phyloP scores from a whole-genome alignment of 2,888 invertebrate species.

The Enchytraeus crypticus region DNA sequence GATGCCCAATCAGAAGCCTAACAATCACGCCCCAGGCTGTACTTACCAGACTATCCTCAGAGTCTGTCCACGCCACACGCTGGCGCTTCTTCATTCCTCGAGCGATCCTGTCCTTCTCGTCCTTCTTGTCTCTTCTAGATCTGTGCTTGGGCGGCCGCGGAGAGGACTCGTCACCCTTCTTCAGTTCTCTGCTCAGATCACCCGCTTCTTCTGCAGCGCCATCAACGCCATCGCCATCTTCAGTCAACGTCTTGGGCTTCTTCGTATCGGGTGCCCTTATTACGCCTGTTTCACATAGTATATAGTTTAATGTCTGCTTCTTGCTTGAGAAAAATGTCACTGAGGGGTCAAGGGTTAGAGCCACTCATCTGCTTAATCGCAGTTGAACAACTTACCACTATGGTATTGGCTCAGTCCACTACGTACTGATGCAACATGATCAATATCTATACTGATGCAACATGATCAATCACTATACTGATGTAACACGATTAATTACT shows the following conservation, averaged over 20 bases:
- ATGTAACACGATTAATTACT: too few species aligned
- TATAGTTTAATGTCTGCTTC: neutral
- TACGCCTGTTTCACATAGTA: neutral
- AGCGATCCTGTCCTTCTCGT: conserved; percentile 60
- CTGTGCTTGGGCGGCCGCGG: too few species aligned
- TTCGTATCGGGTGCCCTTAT: neutral
- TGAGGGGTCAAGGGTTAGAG: too few species aligned
- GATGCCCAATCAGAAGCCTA: too few species aligned
- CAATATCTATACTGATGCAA: too few species aligned
- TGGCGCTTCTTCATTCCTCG: conserved; percentile 55
- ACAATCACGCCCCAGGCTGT: too few species aligned
- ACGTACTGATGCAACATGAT: too few species aligned
- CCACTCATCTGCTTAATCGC: too few species aligned
- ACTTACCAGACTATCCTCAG: conserved; percentile 61
- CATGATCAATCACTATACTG: too few species aligned
- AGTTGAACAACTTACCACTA: too few species aligned
- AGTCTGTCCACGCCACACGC: conserved; percentile 57
- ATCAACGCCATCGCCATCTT: conserved; percentile 15
- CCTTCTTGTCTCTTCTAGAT: conserved; percentile 35
- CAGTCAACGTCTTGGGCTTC: conserved; percentile 5
- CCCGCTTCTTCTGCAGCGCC: conserved; percentile 17
- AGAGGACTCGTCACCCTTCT: conserved; percentile 50
- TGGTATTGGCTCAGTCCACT: too few species aligned
- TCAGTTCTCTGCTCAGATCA: conserved; percentile 49
- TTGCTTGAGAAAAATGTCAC: too few species aligned